These are phyloP conservation scores for Bruchidius siliquastri DNA, from an alignment of 2,888 invertebrate genomes.

Conservation along the genomic window DNA sequence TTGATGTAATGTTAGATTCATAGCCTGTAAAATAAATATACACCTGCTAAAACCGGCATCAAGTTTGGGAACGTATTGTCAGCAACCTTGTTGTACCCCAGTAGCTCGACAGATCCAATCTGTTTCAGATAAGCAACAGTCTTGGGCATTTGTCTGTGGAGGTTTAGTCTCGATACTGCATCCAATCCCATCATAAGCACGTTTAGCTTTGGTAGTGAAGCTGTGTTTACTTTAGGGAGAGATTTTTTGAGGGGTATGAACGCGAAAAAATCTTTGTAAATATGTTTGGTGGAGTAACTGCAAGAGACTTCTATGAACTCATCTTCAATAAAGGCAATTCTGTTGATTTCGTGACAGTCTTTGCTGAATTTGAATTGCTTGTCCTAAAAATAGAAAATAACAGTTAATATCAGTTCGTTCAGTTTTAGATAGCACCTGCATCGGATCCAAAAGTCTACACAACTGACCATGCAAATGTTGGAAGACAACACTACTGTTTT, in stretches of 20 bases:
- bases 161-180: slow-evolving; percentile 79
- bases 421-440: no score
- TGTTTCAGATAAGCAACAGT: slow-evolving; percentile 58
- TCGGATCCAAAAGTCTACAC: no score
- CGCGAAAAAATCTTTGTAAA: slow-evolving; percentile 66
- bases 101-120: slow-evolving; percentile 68
- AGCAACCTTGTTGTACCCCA: slow-evolving; percentile 89
- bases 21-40: no score
- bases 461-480: no score
- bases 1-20: no score
- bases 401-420: no score
- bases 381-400: slow-evolving; percentile 43
- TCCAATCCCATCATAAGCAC: slow-evolving; percentile 81
- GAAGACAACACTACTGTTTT: no score
- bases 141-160: slow-evolving; percentile 76
- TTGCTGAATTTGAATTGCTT: slow-evolving; percentile 49
- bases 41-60: slow-evolving; percentile 72
- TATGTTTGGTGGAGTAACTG: slow-evolving; percentile 45
- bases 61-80: slow-evolving; percentile 93
- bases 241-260: slow-evolving; percentile 53
- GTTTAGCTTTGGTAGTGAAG: slow-evolving; percentile 48
- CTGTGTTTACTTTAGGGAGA: slow-evolving; percentile 9
- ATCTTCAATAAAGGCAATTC: slow-evolving; percentile 48
- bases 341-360: slow-evolving; percentile 51
- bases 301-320: slow-evolving; percentile 72